These are phyloP conservation scores for Anas platyrhynchos DNA, from an alignment of 2,113 vertebrate genomes.

Conservation along the genomic window DNA sequence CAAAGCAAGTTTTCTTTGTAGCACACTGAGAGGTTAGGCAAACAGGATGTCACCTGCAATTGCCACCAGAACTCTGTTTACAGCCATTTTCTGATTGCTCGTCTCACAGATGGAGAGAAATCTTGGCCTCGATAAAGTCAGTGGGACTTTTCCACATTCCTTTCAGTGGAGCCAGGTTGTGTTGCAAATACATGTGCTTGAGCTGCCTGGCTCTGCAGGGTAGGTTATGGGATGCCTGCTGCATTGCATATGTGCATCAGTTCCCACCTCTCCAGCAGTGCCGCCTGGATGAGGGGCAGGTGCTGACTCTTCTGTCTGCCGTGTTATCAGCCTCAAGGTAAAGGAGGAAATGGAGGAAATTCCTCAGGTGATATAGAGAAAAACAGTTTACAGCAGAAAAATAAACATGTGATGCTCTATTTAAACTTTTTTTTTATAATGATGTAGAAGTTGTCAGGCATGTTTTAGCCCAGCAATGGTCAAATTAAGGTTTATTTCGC, in stretches of 20 bases:
- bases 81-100: not conserved
- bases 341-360: not conserved
- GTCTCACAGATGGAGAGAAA: not conserved
- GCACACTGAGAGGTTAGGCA: not conserved
- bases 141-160: not conserved
- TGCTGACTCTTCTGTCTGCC: not conserved
- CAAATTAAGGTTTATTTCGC: not conserved
- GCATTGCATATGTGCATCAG: accelerated
- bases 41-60: not conserved
- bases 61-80: not conserved
- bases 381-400: not conserved
- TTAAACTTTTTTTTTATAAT: not conserved
- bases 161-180: not conserved
- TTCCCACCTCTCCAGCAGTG: not conserved
- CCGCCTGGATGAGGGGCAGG: not conserved
- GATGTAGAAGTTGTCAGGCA: not conserved
- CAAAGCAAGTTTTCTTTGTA: not conserved
- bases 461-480: not conserved
- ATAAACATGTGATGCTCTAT: not conserved
- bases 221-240: not conserved
- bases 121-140: not conserved
- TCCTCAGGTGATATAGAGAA: not conserved
- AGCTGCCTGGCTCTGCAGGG: not conserved
- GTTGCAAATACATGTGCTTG: not conserved
- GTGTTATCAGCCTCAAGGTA: not conserved